These are phyloP conservation scores for Drosophila suzukii DNA, from an alignment of 1,140 invertebrate genomes.

Conservation along the genomic window DNA sequence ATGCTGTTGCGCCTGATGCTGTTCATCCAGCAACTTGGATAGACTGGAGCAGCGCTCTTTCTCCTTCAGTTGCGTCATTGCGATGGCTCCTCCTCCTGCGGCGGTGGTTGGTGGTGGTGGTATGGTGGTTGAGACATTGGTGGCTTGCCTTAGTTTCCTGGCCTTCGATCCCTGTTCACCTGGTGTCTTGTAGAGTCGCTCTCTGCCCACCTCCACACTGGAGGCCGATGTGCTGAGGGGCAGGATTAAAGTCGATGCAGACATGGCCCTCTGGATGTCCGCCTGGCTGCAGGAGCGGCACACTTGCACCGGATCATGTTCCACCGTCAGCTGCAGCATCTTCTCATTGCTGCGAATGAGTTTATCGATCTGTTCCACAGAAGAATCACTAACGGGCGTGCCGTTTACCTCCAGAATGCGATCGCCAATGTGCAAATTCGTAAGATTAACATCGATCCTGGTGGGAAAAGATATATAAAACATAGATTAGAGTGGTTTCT, in stretches of 20 bases:
- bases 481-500: not conserved
- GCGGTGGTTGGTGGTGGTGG: constrained; percentile 8
- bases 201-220: constrained; percentile 73
- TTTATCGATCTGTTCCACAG: constrained; percentile 91
- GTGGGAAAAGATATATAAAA: not conserved
- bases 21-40: constrained; percentile 91
- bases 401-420: constrained; percentile 96
- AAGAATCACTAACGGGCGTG: constrained; percentile 91
- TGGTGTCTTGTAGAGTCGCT: constrained; percentile 54
- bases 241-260: constrained; percentile 60
- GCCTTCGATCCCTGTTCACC: constrained; percentile 48
- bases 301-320: constrained; percentile 93
- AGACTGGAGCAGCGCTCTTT: constrained; percentile 94
- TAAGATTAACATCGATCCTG: constrained; percentile 92
- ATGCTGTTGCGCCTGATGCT: constrained; percentile 72
- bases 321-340: constrained; percentile 91
- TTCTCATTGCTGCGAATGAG: constrained; percentile 90
- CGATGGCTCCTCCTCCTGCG: not conserved
- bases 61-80: constrained; percentile 84
- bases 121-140: constrained; percentile 28
- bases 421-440: constrained; percentile 95
- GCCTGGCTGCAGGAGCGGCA: constrained; percentile 84
- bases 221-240: constrained; percentile 77
- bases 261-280: constrained; percentile 71
- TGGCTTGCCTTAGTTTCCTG: constrained; percentile 58